Evolutionary conservation across 2,888 invertebrate species (phyloP).

Genomic region (Lottia gigantea): DNA sequence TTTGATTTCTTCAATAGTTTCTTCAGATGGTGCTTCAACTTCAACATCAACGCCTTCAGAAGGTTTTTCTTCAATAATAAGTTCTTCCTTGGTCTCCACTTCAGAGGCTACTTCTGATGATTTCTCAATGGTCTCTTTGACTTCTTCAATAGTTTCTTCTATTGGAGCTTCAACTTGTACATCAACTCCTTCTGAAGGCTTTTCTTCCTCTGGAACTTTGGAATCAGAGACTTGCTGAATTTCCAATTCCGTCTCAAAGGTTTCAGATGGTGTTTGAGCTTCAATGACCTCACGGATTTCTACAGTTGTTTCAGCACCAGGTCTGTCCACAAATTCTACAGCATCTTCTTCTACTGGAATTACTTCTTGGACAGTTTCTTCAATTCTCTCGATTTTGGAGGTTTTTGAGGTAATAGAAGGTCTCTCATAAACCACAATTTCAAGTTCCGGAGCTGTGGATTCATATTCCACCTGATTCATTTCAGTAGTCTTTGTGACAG

Average conservation of each 20-base stretch:
- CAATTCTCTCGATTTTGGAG: slow-evolving; percentile 20
- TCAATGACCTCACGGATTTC: slow-evolving; percentile 19
- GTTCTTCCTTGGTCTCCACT: slow-evolving; percentile 26
- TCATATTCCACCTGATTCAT: slow-evolving; percentile 27
- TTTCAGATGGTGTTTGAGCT: slow-evolving; percentile 13
- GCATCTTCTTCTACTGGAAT: slow-evolving; percentile 21
- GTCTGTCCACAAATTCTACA: slow-evolving; percentile 28
- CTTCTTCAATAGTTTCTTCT: slow-evolving; percentile 36
- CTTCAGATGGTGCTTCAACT: slow-evolving; percentile 19
- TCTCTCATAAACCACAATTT: slow-evolving; percentile 24
- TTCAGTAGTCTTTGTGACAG: slow-evolving; percentile 23
- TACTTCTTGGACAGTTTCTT: slow-evolving; percentile 28
- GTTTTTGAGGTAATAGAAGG: slow-evolving; percentile 17
- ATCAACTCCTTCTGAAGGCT: slow-evolving; percentile 13
- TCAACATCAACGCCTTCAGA: slow-evolving; percentile 22
- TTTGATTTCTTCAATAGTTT: slow-evolving; percentile 21
- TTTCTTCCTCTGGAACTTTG: slow-evolving; percentile 13
- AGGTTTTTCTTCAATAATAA: slow-evolving; percentile 18
- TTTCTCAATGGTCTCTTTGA: slow-evolving; percentile 31
- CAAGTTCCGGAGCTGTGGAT: slow-evolving; percentile 20
- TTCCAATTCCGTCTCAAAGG: slow-evolving; percentile 14
- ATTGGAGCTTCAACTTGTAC: slow-evolving; percentile 17
- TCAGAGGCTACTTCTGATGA: slow-evolving; percentile 27
- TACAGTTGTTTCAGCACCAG: slow-evolving; percentile 24
- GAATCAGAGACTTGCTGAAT: slow-evolving; percentile 14